phyloP scores from a whole-genome alignment of 2,888 invertebrate species.

The Teleiodes luculella region DNA sequence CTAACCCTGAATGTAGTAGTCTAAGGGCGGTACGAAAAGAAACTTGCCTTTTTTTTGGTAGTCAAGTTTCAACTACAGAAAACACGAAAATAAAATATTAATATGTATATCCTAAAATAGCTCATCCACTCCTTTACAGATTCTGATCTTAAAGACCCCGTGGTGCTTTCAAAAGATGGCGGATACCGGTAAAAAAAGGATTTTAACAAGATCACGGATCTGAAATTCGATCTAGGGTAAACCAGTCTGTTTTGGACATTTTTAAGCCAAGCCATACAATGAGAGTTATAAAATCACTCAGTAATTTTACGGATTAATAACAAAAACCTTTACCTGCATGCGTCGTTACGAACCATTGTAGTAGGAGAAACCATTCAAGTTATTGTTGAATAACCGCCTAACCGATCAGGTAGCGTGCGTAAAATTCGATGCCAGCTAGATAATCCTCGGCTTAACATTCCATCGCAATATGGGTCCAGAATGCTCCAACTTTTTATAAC shows the following conservation, averaged over 20 bases:
- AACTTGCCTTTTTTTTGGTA: neutral
- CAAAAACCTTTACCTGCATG: constrained; percentile 62
- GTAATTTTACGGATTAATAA: constrained; percentile 30
- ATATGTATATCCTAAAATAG: too few species aligned
- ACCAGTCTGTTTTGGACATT: constrained; percentile 4
- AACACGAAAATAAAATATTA: neutral
- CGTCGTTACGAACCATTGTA: constrained; percentile 53
- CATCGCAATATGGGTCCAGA: constrained; percentile 46
- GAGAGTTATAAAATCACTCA: constrained; percentile 14
- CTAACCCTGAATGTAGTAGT: constrained; percentile 4
- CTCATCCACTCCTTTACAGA: too few species aligned
- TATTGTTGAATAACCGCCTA: constrained; percentile 59
- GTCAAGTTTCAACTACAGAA: neutral
- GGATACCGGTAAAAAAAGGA: neutral
- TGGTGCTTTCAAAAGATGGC: neutral
- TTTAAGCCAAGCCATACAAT: constrained; percentile 8
- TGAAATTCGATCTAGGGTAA: constrained; percentile 14
- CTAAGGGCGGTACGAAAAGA: constrained; percentile 2
- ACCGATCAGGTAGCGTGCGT: constrained; percentile 71
- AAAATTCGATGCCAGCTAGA: constrained; percentile 69
- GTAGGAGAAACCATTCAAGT: constrained; percentile 64
- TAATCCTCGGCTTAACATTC: constrained; percentile 75
- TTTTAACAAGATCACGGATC: neutral
- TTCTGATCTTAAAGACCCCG: too few species aligned
- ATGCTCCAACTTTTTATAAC: constrained; percentile 47